A percentile compares a stretch with the other conserved stretches of the same genome.
phyloP scores from a whole-genome alignment of 2,888 invertebrate species.

The Hyles lineata region DNA sequence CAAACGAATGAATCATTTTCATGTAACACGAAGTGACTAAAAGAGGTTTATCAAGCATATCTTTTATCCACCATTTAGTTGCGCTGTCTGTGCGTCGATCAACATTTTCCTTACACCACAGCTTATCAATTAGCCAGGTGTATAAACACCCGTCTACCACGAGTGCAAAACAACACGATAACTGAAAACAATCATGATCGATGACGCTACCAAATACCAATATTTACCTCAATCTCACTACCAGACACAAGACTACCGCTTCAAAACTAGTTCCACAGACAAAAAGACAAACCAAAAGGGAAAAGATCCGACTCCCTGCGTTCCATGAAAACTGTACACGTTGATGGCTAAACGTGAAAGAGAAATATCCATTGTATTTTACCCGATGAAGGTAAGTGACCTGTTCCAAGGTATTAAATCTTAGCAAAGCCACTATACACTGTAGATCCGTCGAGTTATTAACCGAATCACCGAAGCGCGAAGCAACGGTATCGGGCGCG shows the following conservation, averaged over 20 bases:
- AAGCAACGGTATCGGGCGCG: constrained; percentile 74
- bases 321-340: constrained; percentile 1
- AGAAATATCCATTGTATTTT: constrained; percentile 37
- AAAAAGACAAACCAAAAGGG: constrained; percentile 36
- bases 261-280: constrained; percentile 51
- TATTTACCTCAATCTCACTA: constrained; percentile 13
- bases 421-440: constrained; percentile 77
- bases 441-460: constrained; percentile 78
- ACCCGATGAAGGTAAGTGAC: constrained; percentile 80
- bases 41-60: no score
- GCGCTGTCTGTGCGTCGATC: no score
- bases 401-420: constrained; percentile 77
- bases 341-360: constrained; percentile 15
- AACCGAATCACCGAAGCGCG: constrained; percentile 78
- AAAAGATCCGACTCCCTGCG: background rate
- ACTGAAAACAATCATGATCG: constrained; percentile 18
- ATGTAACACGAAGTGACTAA: no score
- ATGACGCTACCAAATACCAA: constrained; percentile 1
- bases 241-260: constrained; percentile 42
- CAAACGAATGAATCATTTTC: no score
- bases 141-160: constrained; percentile 1
- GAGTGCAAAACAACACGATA: constrained; percentile 8
- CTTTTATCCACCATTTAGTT: no score
- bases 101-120: background rate
- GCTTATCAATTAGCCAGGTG: constrained; percentile 13